phyloP scores from a whole-genome alignment of 2,888 invertebrate species.

The Cheilosia vernalis region DNA sequence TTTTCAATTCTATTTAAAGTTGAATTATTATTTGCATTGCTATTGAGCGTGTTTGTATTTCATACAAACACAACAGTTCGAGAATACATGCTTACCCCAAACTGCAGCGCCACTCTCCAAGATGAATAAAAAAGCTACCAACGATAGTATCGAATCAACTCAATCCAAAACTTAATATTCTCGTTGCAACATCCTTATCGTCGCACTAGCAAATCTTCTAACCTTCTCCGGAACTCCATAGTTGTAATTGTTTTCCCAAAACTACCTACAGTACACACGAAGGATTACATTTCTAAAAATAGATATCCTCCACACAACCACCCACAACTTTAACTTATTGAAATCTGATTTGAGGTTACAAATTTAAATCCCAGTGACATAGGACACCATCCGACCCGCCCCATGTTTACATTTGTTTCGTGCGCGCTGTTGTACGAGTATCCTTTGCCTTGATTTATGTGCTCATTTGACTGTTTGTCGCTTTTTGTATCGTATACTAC shows the following conservation, averaged over 20 bases:
- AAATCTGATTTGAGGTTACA: constrained; percentile 70
- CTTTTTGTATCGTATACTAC: constrained; percentile 44
- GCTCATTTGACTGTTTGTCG: constrained; percentile 72
- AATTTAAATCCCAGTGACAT: constrained; percentile 53
- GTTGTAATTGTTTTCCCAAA: constrained; percentile 64
- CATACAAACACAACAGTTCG: too few relatives aligned
- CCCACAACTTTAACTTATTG: constrained; percentile 52
- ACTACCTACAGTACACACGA: background rate
- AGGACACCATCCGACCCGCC: background rate
- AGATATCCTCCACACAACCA: background rate
- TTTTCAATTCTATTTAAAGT: too few relatives aligned
- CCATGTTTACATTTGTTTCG: constrained; percentile 64
- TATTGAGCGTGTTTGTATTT: too few relatives aligned
- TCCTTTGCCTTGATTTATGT: constrained; percentile 73
- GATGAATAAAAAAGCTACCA: too few relatives aligned
- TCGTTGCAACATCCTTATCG: constrained; percentile 17
- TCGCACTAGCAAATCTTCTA: constrained; percentile 19
- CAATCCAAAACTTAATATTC: constrained; percentile 8
- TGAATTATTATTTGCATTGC: too few relatives aligned
- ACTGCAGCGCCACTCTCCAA: too few relatives aligned
- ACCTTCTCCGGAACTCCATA: constrained; percentile 46
- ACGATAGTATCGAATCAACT: background rate
- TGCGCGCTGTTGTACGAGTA: constrained; percentile 26
- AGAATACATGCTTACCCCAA: too few relatives aligned
- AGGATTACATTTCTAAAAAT: constrained; percentile 4